Base-by-base conservation (phyloP, 1,140 invertebrate genomes). In the Saccostrea glomerata region DNA sequence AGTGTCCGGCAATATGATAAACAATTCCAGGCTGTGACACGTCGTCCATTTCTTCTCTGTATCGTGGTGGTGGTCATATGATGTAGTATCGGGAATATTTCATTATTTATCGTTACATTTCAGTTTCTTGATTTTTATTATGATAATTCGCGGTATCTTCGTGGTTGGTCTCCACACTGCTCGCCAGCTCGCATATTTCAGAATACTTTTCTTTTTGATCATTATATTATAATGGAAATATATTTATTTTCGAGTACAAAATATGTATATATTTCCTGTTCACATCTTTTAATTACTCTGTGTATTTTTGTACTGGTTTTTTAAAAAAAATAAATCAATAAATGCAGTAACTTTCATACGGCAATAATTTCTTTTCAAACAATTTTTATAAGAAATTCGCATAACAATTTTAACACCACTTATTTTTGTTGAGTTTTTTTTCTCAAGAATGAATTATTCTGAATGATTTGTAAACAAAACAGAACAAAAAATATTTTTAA, bases 91-190 rank as follows among this genome's bases (percentile, higher is more conserved):
- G 70, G 11, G 25, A 36, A 77, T 77, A 77, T 77, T 77, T 77
- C 30, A 77, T 77, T 77, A 77, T 77, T 77, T 77, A 77, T 77
- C 70, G 70, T 77, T 77, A 77, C 70, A 77, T 77, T 77, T 77
- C 70, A 77, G 70, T 77, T 77, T 77, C 23, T 77, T 36, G 70
- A 77, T 77, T 77, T 77, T 77, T 77, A 77, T 77, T 25, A 77
- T 77, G 70, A 77, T 77, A 77, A 30, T 30, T 77, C 70, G 70
- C 25, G 70, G 70, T 77, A 77, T 77, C 70, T 77, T 77, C 23
- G 70, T 17, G 23, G 70, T 77, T 77, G 70, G 70, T 77, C 70
- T 30, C 70, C 13, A 25, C 25, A 25, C 13, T 12, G 70, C 25
- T 25, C 25, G 70, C 23, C 58, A 77, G 25, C 13, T 11, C 23